These are phyloP conservation scores for Coleophora deauratella DNA, from an alignment of 2,888 invertebrate genomes.

Conservation along the genomic window DNA sequence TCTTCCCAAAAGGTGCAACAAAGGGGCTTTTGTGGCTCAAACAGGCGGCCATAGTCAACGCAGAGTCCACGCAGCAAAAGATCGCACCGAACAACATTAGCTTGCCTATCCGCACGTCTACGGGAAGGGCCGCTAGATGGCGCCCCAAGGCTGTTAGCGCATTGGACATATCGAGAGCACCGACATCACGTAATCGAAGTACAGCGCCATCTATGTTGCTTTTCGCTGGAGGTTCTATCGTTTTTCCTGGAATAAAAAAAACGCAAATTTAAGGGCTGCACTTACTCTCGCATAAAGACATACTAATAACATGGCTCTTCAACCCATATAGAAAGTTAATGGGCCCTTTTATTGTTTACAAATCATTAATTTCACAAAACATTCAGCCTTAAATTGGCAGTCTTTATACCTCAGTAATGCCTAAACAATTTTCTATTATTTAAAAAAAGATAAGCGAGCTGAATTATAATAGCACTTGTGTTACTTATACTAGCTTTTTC, in stretches of 20 bases:
- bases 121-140: conserved; percentile 90
- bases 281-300: too few species aligned
- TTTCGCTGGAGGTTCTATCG: conserved; percentile 82
- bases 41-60: conserved; percentile 91
- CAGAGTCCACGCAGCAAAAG: conserved; percentile 93
- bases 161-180: conserved; percentile 83
- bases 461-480: too few species aligned
- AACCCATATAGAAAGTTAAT: too few species aligned
- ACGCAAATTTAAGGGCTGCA: too few species aligned
- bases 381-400: too few species aligned
- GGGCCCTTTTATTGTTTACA: too few species aligned
- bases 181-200: conserved; percentile 81
- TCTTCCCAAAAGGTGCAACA: conserved; percentile 82
- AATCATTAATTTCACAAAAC: too few species aligned
- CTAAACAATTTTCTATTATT: too few species aligned
- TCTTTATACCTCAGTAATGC: too few species aligned
- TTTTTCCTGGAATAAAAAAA: conserved; percentile 62
- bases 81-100: conserved; percentile 93
- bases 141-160: conserved; percentile 89
- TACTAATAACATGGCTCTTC: too few species aligned
- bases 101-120: conserved; percentile 94
- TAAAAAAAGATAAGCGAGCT: too few species aligned
- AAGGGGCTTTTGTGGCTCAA: conserved; percentile 87
- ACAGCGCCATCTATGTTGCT: conserved; percentile 81
- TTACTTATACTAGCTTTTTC: too few species aligned